Conservation (phyloP, 2,797 vertebrate genomes). For the Tenualosa thibaudeaui region DNA sequence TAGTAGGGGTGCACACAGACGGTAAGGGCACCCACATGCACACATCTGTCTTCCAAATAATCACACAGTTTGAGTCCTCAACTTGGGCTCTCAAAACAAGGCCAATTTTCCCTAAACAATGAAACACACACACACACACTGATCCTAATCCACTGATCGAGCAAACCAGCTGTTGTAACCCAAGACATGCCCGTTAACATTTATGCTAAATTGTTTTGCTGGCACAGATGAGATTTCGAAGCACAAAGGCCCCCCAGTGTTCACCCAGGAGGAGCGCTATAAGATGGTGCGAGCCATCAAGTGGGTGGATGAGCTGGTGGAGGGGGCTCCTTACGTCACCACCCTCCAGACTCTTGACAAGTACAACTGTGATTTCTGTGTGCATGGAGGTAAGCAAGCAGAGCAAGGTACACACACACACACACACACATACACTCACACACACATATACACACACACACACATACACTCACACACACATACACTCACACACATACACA, state of each 20-base stretch:
- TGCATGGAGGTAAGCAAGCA: slow-evolving; percentile 81
- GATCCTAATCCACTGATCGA: neutral
- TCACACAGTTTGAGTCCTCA: too few species aligned
- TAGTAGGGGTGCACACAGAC: slow-evolving; percentile 95
- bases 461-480: neutral
- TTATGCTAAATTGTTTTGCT: neutral
- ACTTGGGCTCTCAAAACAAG: too few species aligned
- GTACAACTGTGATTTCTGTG: slow-evolving; percentile 93
- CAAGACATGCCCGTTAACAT: neutral
- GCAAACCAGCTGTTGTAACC: neutral
- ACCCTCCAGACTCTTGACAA: slow-evolving; percentile 92
- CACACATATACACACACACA: neutral
- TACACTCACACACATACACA: neutral
- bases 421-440: neutral
- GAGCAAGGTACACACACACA: neutral
- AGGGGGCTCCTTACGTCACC: slow-evolving; percentile 94
- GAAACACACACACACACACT: neutral
- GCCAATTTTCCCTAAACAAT: neutral
- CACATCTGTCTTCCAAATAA: too few species aligned
- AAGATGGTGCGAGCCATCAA: slow-evolving; percentile 98
- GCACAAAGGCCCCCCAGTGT: slow-evolving; percentile 97
- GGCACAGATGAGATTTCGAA: slow-evolving; percentile 89
- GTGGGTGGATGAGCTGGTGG: slow-evolving; percentile 97
- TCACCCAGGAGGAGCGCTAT: slow-evolving; percentile 94
- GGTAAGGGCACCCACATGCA: slow-evolving; percentile 68